phyloP scores from a whole-genome alignment of 2,888 invertebrate species.

The Leptopterna dolabrata region DNA sequence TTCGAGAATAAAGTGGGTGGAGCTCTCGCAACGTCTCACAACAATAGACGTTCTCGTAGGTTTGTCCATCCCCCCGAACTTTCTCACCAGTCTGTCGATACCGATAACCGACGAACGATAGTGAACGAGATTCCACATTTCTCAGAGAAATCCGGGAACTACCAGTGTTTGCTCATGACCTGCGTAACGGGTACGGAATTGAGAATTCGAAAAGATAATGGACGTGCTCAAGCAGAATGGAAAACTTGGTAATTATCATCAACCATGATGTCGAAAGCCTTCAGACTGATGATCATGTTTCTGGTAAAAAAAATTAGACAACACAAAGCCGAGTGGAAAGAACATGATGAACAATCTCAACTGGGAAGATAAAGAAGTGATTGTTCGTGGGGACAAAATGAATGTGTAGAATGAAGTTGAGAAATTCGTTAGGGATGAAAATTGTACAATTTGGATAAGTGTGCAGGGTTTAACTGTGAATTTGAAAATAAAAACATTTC shows the following conservation, averaged over 20 bases:
- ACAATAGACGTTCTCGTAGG: neutral
- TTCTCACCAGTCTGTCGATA: no score
- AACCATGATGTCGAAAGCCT: neutral
- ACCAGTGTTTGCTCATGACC: neutral
- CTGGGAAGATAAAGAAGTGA: neutral
- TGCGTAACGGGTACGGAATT: neutral
- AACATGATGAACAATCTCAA: neutral
- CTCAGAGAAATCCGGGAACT: neutral
- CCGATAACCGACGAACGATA: neutral
- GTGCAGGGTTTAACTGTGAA: neutral
- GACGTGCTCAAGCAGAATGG: neutral
- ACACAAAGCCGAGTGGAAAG: neutral
- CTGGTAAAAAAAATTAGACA: neutral
- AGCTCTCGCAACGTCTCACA: neutral
- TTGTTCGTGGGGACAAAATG: neutral
- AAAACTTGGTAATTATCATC: neutral
- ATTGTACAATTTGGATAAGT: neutral
- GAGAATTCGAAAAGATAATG: neutral
- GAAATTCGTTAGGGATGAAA: neutral
- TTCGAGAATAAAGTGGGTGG: conserved; percentile 15
- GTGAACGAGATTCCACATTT: neutral
- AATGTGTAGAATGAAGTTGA: neutral
- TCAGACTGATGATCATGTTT: neutral
- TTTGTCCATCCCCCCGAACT: no score
- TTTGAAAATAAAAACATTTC: neutral